Evolutionary conservation across 2,888 invertebrate species (phyloP).

Genomic region (Bembecia ichneumoniformis): DNA sequence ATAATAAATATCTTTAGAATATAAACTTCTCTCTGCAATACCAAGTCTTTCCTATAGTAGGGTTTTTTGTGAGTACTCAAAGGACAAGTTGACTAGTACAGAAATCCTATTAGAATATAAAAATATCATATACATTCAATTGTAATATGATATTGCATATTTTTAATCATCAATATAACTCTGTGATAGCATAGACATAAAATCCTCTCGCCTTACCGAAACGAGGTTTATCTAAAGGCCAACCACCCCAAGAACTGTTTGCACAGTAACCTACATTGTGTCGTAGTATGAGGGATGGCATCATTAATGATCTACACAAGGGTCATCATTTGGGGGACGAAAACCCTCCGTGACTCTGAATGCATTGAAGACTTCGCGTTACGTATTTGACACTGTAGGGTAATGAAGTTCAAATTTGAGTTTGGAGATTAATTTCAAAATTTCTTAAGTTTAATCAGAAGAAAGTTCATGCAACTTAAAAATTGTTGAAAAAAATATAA

Average conservation of each 20-base stretch:
- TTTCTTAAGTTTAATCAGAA: background rate
- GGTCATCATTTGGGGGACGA: slow-evolving; percentile 51
- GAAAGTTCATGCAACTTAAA: too few species aligned
- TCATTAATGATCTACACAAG: slow-evolving; percentile 61
- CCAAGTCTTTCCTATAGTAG: too few species aligned
- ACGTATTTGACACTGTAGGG: slow-evolving; percentile 24
- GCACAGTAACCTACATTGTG: slow-evolving; percentile 70
- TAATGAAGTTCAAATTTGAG: slow-evolving; percentile 28
- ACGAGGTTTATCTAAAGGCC: slow-evolving; percentile 24
- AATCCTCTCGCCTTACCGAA: background rate
- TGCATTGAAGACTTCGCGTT: slow-evolving; percentile 43
- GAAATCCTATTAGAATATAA: too few species aligned
- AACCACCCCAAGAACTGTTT: slow-evolving; percentile 57
- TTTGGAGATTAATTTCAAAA: slow-evolving; percentile 30
- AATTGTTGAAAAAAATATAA: too few species aligned
- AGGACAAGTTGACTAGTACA: too few species aligned
- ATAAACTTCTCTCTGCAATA: too few species aligned
- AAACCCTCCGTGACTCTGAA: slow-evolving; percentile 63
- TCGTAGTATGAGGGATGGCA: slow-evolving; percentile 57
- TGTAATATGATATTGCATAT: too few species aligned
- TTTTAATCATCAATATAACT: too few species aligned
- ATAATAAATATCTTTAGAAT: too few species aligned
- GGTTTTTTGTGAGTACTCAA: too few species aligned
- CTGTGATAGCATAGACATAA: background rate
- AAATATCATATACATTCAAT: too few species aligned